Base-by-base conservation (phyloP, 2,797 vertebrate species). In the Hozukius guyotensis region DNA sequence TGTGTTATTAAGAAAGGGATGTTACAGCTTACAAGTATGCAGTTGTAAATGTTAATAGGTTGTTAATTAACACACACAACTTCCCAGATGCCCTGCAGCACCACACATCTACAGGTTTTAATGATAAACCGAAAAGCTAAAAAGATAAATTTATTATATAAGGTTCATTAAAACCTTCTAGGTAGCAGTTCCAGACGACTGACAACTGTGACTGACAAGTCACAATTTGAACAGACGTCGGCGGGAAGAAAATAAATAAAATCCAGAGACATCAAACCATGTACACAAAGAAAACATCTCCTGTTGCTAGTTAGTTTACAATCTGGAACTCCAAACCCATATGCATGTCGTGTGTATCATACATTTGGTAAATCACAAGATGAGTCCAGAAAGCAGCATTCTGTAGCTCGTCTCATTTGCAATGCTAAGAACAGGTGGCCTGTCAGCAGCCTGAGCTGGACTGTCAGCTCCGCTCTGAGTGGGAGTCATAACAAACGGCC, bases 401-500 rank as follows among this genome's bases (percentile, higher is more conserved):
- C 56, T 76, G 72, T 7, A 66, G 53, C 66, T 72, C 3, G 4
- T 75, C 77, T 90, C 82, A 83, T 93, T 85, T 85, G 86, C 71
- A 64, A 62, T 76, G 84, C 82, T 74, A 32, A 68, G 73, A 87
- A 18, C 80, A 86, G 84, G 87, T 81, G 88, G 80, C 77, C 62
- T 78, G 87, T 89, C 85, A 77, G 83, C 69, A 72, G 72, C 55
- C 32, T 8, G 57, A 71, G 80, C 77, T 56, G 24, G 20, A 75
- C 88, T 87, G 88, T 91, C 90, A 88, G 82, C 72, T 53, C 49
- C 1, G 56, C 65, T 89, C 78, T 55, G 74, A 89, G 81, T 67
- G 71, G 67, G 80, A 86, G 77, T 85, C 85, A 77, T 60, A 85
- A 89, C 88, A 91, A 87, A 89, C 84, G 66, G 69, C 64, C 59